These are phyloP conservation scores for Thalassoma bifasciatum DNA, from an alignment of 2,113 vertebrate genomes.

Conservation along the genomic window DNA sequence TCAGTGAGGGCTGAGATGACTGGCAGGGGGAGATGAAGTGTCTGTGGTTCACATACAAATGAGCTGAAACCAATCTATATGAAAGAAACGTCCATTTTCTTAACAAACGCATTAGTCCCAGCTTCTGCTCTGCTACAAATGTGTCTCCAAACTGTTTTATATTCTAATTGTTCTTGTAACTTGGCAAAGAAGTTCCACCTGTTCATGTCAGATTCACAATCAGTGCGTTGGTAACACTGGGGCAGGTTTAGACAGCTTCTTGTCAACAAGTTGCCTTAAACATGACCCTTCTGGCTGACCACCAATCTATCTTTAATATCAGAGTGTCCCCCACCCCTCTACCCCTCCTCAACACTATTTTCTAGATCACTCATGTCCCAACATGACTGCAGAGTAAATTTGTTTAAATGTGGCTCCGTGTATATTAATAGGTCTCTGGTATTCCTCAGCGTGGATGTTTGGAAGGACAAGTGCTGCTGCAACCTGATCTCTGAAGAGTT, in stretches of 20 bases:
- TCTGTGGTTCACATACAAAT: not conserved
- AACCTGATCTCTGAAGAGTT: not conserved
- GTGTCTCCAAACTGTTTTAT: not conserved
- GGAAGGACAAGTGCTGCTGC: not conserved
- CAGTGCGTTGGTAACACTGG: not conserved
- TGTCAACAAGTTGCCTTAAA: not conserved
- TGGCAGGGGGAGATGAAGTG: not conserved
- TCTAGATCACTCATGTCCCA: not conserved
- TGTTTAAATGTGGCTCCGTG: constrained; percentile 4
- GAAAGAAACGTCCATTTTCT: not conserved
- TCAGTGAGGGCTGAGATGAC: not conserved
- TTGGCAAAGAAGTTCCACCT: not conserved
- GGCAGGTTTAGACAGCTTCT: not conserved
- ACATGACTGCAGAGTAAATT: constrained; percentile 3
- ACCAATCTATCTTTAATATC: not conserved
- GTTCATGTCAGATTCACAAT: no score
- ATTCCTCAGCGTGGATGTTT: not conserved
- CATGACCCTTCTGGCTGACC: not conserved
- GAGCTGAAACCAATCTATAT: constrained; percentile 5
- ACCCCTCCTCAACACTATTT: not conserved
- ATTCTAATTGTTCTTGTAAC: no score
- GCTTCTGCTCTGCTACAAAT: not conserved
- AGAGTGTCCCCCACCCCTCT: no score
- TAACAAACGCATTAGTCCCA: not conserved
- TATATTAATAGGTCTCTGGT: constrained; percentile 23